Base-by-base conservation (phyloP, 2,888 invertebrate species). In the Pyrocoelia pectoralis region DNA sequence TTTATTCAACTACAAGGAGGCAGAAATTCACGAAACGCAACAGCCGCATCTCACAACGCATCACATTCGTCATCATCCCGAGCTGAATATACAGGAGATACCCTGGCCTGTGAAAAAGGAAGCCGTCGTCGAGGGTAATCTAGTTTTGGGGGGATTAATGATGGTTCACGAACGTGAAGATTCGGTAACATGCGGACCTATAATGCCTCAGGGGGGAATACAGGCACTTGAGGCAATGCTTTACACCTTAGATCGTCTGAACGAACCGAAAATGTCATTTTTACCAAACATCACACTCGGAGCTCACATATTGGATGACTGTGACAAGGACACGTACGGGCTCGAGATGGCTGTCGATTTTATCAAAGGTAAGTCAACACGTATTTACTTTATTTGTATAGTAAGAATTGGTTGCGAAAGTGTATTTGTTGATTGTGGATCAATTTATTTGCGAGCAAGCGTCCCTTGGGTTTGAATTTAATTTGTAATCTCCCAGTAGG, bases 291-390 rank as follows among this genome's bases (percentile, higher is more conserved):
- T 95, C 55, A 88, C 85, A 3, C 82, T 97, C 9, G 96, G 96
- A 38, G 94, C 94, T 8, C 92, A 95, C 77, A 89, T 97, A 55
- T 84, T 97, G 67, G 97, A 97, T 77, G 97, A 97, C 81, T 97
- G 97, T 81, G 97, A 97, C 84, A 93, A 95, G 82, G 97, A 97
- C 79, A 97, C 96, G 0, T 96, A 96, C 76, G 97, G 97, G 0
- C 84, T 97, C 69, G 96, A 97, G 80, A 96, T 97, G 90, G 95
- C 96, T 12, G 93, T 97, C 12, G 96, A 97, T 82, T 97, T 97
- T 80, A 97, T 97, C 67, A 94, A 96, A 91, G 96, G 97, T 97
- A 83, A 84, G 88, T 80, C 15, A 10, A 54, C 10, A 38, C 24
- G 24, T 24, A 24, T 24, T 8, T 24, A 24, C 8, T 24, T 24